A percentile compares a stretch with the other conserved stretches of the same genome.
Evolutionary conservation across 53 echinoderm and acorn worm genomes (phyloP).

Genomic region (Temnopleurus reevesii): DNA sequence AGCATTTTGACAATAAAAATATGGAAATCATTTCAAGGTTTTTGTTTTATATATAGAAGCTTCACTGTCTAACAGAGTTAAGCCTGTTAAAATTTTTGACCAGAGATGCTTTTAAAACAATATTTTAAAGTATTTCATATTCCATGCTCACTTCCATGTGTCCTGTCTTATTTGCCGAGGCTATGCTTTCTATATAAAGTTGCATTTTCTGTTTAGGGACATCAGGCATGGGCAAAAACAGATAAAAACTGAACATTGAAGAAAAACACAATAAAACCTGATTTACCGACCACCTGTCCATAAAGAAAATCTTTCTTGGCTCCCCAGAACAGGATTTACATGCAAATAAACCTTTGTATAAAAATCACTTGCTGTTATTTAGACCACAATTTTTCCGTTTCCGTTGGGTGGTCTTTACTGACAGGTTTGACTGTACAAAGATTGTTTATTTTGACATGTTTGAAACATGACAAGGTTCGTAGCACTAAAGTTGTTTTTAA

Average conservation of each 20-base stretch:
- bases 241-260: background rate
- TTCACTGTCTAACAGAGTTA: background rate
- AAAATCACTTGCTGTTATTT: no score
- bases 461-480: no score
- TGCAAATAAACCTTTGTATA: no score
- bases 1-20: background rate
- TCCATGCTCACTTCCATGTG: background rate
- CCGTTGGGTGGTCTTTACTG: no score
- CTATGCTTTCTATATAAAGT: background rate
- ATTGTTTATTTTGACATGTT: no score
- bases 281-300: no score
- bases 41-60: background rate
- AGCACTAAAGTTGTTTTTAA: no score
- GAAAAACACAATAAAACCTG: no score
- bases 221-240: background rate
- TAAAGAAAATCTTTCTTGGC: no score
- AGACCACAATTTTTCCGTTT: no score
- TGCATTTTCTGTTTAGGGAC: background rate
- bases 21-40: background rate
- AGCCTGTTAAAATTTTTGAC: background rate
- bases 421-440: no score
- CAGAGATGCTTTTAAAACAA: background rate
- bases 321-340: no score
- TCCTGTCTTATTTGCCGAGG: background rate
- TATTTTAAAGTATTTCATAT: background rate